Base-by-base conservation (phyloP, 2,888 invertebrate species). In the Tenodera sinensis region DNA sequence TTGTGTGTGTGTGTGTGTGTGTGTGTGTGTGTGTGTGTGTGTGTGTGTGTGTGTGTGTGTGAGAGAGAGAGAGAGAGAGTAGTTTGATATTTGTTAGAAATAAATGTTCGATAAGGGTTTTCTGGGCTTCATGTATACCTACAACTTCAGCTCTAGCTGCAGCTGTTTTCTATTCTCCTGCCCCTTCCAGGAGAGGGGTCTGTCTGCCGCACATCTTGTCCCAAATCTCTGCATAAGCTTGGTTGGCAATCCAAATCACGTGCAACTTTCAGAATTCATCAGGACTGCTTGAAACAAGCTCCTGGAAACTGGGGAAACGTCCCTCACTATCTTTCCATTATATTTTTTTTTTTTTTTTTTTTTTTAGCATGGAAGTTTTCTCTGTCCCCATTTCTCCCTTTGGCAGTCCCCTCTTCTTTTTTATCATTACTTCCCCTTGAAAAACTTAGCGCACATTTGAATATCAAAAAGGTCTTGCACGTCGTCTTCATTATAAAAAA, bases 401-500 rank as follows among this genome's bases (percentile, higher is more conserved):
- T 87, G 28, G 28, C 28, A 28, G 81, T 20, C 27, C 28, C 81
- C 54, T 28, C 28, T 82, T 81, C 82, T 25, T 30, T 81, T 25
- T 20, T 30, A 87, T n/a, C 54, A 71, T 71, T 71, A 71, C 25
- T 71, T 71, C 54, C 54, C 54, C 54, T 71, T 71, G 54, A 81
- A 82, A 82, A 87, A 81, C 9, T 82, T 87, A 82, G 83, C 30
- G 83, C 81, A 84, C 86, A 89, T 90, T 90, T 88, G 88, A 89
- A 89, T 89, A 90, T 90, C 88, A 89, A 89, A 89, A 87, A 87
- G 83, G 85, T 47, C 84, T 89, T 86, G 83, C 85, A 86, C 54
- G 83, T 87, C 42, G 89, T 84, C 89, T 87, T 88, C 90, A 86
- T 86, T 88, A 89, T 81, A 27, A 88, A 71, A 83, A 88, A 85